Evolutionary conservation across 2,797 vertebrate species (phyloP).

Genomic region (Onychomys torridus): DNA sequence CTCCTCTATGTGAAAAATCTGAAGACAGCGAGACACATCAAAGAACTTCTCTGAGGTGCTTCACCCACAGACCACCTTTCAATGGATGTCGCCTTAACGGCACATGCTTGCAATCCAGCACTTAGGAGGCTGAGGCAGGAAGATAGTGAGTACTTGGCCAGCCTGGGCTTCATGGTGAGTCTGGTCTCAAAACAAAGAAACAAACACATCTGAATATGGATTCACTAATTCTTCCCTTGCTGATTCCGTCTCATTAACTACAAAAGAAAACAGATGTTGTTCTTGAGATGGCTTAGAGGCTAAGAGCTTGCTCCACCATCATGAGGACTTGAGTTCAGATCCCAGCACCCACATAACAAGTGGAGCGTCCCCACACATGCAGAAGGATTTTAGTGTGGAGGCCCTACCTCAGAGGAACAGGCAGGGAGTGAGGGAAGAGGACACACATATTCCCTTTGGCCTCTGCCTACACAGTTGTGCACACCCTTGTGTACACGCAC

Average conservation of each 20-base stretch:
- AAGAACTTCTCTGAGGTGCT: not conserved
- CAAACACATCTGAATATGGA: not conserved
- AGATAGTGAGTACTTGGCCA: not conserved
- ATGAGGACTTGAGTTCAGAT: not conserved
- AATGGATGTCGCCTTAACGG: not conserved
- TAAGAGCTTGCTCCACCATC: not conserved
- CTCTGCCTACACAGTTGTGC: not conserved
- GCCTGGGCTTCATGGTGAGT: not conserved
- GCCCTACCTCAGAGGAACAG: not conserved
- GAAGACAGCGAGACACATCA: not conserved
- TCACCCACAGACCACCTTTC: not conserved
- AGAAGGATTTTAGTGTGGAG: not conserved
- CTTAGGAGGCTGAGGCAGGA: not conserved
- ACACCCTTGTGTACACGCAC: rapidly evolving
- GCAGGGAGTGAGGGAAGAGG: not conserved
- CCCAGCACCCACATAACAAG: not conserved
- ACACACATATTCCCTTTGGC: not conserved
- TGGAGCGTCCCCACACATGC: not conserved
- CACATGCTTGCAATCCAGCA: not conserved
- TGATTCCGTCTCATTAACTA: not conserved
- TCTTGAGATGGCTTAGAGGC: not conserved
- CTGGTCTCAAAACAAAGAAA: not conserved
- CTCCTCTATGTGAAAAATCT: not conserved
- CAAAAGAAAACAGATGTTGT: not conserved
- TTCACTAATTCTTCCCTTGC: not conserved